These are phyloP conservation scores for Ictalurus punctatus DNA, from an alignment of 2,113 vertebrate genomes.

Conservation along the genomic window DNA sequence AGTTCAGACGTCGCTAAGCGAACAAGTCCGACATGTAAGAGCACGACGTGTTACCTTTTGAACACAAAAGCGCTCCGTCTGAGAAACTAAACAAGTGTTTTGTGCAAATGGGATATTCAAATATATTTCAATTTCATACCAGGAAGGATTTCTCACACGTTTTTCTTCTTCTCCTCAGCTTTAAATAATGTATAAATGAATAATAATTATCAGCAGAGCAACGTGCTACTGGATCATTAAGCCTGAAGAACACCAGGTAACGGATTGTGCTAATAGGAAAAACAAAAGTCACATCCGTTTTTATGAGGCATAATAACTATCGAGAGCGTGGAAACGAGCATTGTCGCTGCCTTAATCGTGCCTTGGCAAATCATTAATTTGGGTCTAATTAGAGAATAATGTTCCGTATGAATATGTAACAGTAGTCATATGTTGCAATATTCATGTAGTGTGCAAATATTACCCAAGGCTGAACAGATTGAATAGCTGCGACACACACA, in stretches of 20 bases:
- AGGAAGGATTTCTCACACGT: not conserved
- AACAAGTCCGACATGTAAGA: not conserved
- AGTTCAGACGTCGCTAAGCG: not conserved
- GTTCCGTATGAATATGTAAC: conserved; percentile 46
- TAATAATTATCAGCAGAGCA: conserved; percentile 24
- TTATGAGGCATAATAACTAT: conserved; percentile 15
- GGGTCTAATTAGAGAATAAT: conserved; percentile 50
- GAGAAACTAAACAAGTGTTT: not conserved
- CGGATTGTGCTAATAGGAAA: conserved; percentile 26
- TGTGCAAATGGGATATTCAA: conserved; percentile 1
- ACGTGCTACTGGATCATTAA: conserved; percentile 50
- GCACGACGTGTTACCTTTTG: not conserved
- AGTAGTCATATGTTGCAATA: conserved; percentile 36
- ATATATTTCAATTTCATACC: not conserved
- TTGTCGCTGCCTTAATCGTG: conserved; percentile 30
- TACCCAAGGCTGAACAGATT: conserved; percentile 29
- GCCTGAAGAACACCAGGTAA: conserved; percentile 42
- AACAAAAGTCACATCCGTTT: conserved; percentile 13
- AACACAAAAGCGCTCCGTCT: not conserved
- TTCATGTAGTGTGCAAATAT: conserved; percentile 35
- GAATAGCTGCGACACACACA: conserved; percentile 18
- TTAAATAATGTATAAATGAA: conserved; percentile 35
- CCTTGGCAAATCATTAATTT: conserved; percentile 42
- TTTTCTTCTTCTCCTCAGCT: not conserved
- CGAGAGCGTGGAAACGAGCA: not conserved